A percentile compares a stretch with the other conserved stretches of the same genome.
Conservation (phyloP, 2,888 invertebrate species). For the Crepidodera aurea region DNA sequence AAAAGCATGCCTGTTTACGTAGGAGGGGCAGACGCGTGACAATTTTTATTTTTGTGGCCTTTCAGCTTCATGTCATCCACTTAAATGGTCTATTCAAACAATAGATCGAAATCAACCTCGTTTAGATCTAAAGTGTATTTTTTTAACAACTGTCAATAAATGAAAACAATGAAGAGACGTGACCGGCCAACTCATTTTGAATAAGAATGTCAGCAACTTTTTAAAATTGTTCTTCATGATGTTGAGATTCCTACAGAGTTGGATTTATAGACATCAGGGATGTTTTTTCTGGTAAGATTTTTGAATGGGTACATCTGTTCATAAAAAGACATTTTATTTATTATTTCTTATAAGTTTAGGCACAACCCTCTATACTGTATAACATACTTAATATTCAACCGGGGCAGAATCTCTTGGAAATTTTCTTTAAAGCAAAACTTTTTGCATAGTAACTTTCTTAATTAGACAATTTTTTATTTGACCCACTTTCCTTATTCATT, state of each 20-base stretch:
- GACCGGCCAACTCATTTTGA: constrained; percentile 18
- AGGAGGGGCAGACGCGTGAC: neutral
- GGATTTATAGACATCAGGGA: too few relatives aligned
- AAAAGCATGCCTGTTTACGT: neutral
- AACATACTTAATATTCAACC: too few relatives aligned
- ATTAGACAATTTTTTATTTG: too few relatives aligned
- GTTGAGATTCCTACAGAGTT: neutral
- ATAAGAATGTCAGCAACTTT: constrained; percentile 15
- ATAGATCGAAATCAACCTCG: constrained; percentile 8
- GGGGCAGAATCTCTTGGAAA: too few relatives aligned
- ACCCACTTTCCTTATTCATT: too few relatives aligned
- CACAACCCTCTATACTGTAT: too few relatives aligned
- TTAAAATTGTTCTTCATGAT: neutral
- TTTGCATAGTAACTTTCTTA: too few relatives aligned
- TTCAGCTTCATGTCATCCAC: constrained; percentile 7
- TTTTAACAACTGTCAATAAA: constrained; percentile 15
- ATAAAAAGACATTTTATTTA: too few relatives aligned
- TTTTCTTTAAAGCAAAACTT: too few relatives aligned
- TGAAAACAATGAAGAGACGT: constrained; percentile 25
- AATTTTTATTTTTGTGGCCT: neutral
- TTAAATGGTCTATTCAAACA: constrained; percentile 21
- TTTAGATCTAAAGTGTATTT: constrained; percentile 2
- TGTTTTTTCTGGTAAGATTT: too few relatives aligned
- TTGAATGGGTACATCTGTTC: too few relatives aligned
- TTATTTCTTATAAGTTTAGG: too few relatives aligned